A percentile compares a stretch with the other conserved stretches of the same genome.
phyloP scores from a whole-genome alignment of 2,888 invertebrate species.

The Galerucella calmariensis region DNA sequence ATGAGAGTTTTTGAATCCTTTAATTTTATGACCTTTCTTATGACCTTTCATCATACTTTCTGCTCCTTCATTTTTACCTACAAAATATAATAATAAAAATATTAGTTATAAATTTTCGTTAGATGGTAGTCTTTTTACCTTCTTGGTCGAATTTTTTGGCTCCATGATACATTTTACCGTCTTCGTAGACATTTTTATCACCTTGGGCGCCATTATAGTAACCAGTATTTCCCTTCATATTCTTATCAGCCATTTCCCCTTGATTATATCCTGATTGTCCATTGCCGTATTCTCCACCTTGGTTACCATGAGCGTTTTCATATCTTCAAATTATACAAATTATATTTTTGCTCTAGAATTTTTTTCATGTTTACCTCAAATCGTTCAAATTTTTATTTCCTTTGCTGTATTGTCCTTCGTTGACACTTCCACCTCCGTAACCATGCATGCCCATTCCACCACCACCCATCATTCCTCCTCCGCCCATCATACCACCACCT shows the following conservation, averaged over 20 bases:
- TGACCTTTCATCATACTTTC: conserved; percentile 70
- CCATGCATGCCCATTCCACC: conserved; percentile 35
- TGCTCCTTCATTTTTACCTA: conserved; percentile 66
- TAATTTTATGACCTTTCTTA: conserved; percentile 74
- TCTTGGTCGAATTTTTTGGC: conserved; percentile 70
- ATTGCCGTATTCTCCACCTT: conserved; percentile 42
- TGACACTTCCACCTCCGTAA: conserved; percentile 41
- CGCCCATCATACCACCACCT: conserved; percentile 27
- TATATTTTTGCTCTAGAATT: background rate
- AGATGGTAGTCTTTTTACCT: conserved; percentile 59
- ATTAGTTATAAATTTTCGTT: too few relatives aligned
- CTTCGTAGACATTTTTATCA: conserved; percentile 70
- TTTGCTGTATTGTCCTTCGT: conserved; percentile 39
- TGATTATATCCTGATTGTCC: conserved; percentile 59
- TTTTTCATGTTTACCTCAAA: conserved; percentile 28
- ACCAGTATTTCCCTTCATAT: conserved; percentile 65
- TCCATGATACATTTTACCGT: conserved; percentile 71
- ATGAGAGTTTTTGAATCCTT: conserved; percentile 75
- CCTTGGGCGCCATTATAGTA: conserved; percentile 70
- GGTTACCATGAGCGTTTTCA: conserved; percentile 39
- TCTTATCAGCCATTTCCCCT: conserved; percentile 65
- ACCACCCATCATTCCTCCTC: conserved; percentile 48
- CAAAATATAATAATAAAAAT: too few relatives aligned
- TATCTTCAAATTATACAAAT: conserved; percentile 18
- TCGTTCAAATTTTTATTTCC: conserved; percentile 46